Evolutionary conservation across 2,113 vertebrate genomes (phyloP).

Genomic region (Spea multiplicata): DNA sequence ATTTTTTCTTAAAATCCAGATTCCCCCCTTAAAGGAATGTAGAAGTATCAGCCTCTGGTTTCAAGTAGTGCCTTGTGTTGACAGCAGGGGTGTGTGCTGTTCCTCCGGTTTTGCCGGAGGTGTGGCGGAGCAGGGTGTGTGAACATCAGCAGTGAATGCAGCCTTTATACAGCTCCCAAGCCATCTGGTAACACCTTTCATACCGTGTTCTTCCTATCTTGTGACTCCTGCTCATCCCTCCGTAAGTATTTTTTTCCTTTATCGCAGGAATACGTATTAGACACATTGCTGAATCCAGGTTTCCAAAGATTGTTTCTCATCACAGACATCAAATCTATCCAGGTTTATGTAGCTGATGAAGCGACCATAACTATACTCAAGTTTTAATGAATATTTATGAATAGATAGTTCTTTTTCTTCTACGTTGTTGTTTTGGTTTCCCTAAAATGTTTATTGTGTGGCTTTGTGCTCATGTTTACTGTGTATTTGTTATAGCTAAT

Average conservation of each 20-base stretch:
- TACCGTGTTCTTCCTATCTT: not conserved
- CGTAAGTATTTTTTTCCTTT: not conserved
- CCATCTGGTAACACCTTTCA: not conserved
- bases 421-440: too few species aligned
- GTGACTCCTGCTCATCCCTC: not conserved
- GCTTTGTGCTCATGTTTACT: too few species aligned
- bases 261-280: not conserved
- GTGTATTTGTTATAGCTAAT: too few species aligned
- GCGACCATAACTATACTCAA: not conserved
- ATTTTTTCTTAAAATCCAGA: not conserved
- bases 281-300: not conserved
- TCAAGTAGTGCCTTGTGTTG: not conserved
- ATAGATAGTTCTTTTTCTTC: not conserved
- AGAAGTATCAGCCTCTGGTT: not conserved
- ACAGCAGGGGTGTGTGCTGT: not conserved
- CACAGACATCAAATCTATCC: not conserved
- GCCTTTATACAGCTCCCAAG: constrained; percentile 2
- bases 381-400: not conserved
- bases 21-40: constrained; percentile 21
- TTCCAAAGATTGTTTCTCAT: not conserved
- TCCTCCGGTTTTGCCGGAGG: constrained; percentile 17
- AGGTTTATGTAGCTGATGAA: not conserved
- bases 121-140: constrained; percentile 18
- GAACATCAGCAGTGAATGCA: not conserved
- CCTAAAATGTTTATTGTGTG: too few species aligned